Conservation (phyloP, 2,113 vertebrate genomes). For the Macrotus californicus region DNA sequence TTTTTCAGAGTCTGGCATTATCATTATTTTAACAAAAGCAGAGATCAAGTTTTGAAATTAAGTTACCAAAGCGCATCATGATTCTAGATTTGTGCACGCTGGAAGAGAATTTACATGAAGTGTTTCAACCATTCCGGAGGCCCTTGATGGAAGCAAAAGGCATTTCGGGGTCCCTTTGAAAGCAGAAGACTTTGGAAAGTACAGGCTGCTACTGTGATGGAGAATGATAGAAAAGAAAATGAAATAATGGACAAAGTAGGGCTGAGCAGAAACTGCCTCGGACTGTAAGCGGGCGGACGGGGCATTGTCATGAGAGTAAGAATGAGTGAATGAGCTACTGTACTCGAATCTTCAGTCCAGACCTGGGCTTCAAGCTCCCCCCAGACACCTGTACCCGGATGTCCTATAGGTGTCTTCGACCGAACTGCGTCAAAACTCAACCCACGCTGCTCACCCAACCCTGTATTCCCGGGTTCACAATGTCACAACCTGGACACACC, state of each 20-base stretch:
- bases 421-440: background rate
- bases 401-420: background rate
- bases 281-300: background rate
- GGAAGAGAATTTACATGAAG: background rate
- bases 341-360: background rate
- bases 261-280: background rate
- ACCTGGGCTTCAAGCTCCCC: background rate
- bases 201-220: background rate
- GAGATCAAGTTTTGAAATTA: background rate
- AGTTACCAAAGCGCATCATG: background rate
- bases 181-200: background rate
- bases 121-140: background rate
- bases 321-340: background rate
- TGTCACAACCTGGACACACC: background rate
- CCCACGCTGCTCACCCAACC: background rate
- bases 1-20: background rate
- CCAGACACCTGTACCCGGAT: background rate
- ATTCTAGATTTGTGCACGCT: background rate
- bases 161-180: background rate
- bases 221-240: background rate
- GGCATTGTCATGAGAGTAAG: background rate
- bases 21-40: background rate
- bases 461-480: fast-evolving
- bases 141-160: background rate
- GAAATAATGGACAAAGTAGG: background rate